Percentiles rank a stretch among this genome's conserved stretches.
Conservation (phyloP, 2,888 invertebrate genomes). For the Apamea crenata region DNA sequence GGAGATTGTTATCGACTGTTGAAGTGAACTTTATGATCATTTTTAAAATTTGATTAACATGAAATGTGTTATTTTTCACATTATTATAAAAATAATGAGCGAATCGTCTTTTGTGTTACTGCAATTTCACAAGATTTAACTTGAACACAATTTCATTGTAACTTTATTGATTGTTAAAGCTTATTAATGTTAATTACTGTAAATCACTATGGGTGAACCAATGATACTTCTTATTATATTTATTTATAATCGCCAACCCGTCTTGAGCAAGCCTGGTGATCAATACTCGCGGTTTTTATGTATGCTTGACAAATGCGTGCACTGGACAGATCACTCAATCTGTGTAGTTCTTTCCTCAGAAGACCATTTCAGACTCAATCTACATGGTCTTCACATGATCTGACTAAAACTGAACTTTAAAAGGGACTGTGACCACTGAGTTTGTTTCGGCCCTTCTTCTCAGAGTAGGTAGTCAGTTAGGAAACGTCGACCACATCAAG, state of each 20-base stretch:
- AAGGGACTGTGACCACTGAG: no score
- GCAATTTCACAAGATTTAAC: neutral
- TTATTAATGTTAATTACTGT: neutral
- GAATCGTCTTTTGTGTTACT: neutral
- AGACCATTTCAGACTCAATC: no score
- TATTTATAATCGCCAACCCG: neutral
- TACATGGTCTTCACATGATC: no score
- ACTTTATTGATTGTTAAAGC: constrained; percentile 1
- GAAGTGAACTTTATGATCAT: constrained; percentile 37
- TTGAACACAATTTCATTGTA: constrained; percentile 1
- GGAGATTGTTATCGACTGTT: constrained; percentile 9
- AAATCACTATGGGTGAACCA: neutral
- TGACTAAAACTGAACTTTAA: no score
- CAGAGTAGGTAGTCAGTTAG: no score
- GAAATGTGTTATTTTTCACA: constrained; percentile 4
- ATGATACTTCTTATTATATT: neutral
- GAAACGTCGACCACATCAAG: no score
- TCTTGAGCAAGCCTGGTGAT: no score
- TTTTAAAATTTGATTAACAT: constrained; percentile 10
- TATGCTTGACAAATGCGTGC: no score
- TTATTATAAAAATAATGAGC: constrained; percentile 8
- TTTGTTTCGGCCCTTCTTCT: no score
- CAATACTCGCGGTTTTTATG: no score
- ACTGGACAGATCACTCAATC: no score
- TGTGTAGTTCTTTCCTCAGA: no score